Conservation (phyloP, 2,113 vertebrate species). For the Podarcis raffonei region DNA sequence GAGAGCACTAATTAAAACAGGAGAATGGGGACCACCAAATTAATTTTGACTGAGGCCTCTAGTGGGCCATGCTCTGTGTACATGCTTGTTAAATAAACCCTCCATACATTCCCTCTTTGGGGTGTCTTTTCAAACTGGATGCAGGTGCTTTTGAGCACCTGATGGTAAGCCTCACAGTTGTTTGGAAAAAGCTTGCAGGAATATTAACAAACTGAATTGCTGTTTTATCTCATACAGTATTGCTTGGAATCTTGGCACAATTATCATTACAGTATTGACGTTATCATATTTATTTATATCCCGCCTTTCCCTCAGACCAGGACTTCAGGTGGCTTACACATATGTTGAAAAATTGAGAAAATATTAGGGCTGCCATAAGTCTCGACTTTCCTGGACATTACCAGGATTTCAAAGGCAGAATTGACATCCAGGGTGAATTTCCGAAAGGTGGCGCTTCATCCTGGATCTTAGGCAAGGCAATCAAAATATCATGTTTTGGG, state of each 20-base stretch:
- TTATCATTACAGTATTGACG: no score
- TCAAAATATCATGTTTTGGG: no score
- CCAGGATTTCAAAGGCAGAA: no score
- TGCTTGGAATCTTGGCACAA: background rate
- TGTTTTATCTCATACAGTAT: background rate
- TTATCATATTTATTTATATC: no score
- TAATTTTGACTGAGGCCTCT: conserved; percentile 12
- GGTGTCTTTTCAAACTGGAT: background rate
- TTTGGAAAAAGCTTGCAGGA: background rate
- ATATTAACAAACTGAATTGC: background rate
- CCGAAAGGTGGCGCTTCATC: no score
- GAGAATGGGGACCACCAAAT: conserved; percentile 1
- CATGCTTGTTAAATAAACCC: conserved; percentile 13
- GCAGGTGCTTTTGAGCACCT: conserved; percentile 12
- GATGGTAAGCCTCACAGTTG: background rate
- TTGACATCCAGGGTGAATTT: no score
- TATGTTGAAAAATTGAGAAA: no score
- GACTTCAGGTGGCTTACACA: no score
- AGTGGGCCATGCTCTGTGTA: background rate
- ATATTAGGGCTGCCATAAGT: no score
- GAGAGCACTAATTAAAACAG: conserved; percentile 15
- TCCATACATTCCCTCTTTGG: background rate
- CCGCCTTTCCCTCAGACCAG: no score
- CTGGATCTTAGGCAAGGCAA: no score
- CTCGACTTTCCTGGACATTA: no score